Evolutionary conservation across 2,797 vertebrate species (phyloP).

Genomic region (Graptemys geographica): DNA sequence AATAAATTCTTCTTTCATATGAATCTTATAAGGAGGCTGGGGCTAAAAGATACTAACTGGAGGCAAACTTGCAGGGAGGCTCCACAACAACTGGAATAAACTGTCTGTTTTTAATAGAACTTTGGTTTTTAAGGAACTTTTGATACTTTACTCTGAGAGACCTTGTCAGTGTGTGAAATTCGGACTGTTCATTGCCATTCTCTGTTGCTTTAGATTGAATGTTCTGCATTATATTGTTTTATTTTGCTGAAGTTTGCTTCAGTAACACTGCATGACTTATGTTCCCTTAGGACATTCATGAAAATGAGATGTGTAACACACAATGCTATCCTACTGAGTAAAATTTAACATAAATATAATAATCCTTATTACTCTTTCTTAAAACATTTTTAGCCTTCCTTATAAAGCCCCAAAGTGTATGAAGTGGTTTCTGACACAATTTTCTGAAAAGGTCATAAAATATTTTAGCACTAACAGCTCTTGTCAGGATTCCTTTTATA

Average conservation of each 20-base stretch:
- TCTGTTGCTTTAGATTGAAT: background rate
- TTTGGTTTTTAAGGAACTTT: background rate
- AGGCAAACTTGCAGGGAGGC: background rate
- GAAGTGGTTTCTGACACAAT: background rate
- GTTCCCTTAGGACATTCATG: background rate
- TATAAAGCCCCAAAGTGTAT: background rate
- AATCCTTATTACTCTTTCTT: background rate
- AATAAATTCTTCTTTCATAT: background rate
- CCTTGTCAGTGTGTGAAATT: background rate
- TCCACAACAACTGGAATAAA: background rate
- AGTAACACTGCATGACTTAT: background rate
- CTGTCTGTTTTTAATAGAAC: background rate
- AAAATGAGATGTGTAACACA: background rate
- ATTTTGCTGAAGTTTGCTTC: background rate
- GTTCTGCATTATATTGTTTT: background rate
- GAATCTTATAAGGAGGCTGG: background rate
- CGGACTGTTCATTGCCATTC: background rate
- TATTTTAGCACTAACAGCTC: background rate
- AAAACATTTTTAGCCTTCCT: background rate
- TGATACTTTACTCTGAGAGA: background rate
- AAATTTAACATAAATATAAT: background rate
- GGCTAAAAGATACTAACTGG: background rate
- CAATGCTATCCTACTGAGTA: background rate
- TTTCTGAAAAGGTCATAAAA: background rate
- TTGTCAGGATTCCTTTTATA: background rate